Evolutionary conservation across 2,113 vertebrate species (phyloP), one percentile per base, ranked within the genome.

Genomic region (Scolopax mira): DNA sequence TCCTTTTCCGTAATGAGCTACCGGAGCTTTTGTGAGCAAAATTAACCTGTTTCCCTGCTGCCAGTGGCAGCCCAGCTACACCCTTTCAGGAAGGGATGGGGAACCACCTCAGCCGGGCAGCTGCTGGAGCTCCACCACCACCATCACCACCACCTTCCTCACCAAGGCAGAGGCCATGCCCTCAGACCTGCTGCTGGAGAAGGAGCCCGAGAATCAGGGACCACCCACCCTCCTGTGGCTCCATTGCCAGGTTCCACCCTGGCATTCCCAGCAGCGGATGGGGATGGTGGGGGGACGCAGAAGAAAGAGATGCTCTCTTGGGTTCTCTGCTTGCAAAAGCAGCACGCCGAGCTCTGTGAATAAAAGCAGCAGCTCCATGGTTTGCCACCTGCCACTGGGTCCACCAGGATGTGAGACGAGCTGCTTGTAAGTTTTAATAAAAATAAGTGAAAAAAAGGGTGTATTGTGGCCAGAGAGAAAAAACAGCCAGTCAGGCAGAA

Each of bases 1-100:
- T 75, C 31, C 33, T 70, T 93, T 94, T 90, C 94, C 64, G 66
- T 84, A 73, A 91, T 21, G 48, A 71, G 66, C 85, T 82, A 94
- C 58, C 1, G 0, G 73, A 75, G 61, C 58, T 42, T 67, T 70
- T 78, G 82, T 46, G 71, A 91, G 60, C 81, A 86, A 82, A 90
- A 88, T 75, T 66, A 78, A 83, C 79, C 52, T 46, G 37, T 92
- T 92, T 91, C 88, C 51, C 65, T 12, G 15, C 75, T 7, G 4
- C n/a, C 31, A 0, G 31, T 1, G 6, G 31, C 54, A 35, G 65
- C 79, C 48, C 79, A 39, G 57, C 67, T 78, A 73, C 44, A 64
- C 88, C 89, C 57, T 21, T 35, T 54, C 14, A 37, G 81, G 87
- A 85, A 54, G 88, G 3, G 0, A 28, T 60, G 33, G 72, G 18